Percentiles rank a stretch among this genome's conserved stretches.
Evolutionary conservation across 2,797 vertebrate species (phyloP).

Genomic region (Aselliscus stoliczkanus): DNA sequence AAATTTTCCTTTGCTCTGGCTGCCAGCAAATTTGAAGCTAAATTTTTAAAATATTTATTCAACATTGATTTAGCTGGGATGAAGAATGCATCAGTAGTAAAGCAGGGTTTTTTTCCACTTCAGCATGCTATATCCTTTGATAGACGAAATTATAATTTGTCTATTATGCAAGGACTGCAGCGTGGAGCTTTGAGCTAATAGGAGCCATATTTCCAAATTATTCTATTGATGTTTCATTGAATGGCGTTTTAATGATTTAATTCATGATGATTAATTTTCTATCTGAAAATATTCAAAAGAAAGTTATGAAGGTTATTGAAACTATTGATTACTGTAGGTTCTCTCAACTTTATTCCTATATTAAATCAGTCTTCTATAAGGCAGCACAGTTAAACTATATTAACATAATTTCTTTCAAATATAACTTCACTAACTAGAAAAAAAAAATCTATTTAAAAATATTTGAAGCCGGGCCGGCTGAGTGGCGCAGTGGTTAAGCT

Average conservation of each 20-base stretch:
- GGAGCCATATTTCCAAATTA: slow-evolving; percentile 61
- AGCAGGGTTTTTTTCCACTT: background rate
- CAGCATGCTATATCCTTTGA: background rate
- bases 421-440: background rate
- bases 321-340: background rate
- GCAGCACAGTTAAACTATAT: background rate
- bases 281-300: slow-evolving; percentile 39
- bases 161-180: background rate
- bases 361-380: slow-evolving; percentile 15
- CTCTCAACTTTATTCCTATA: slow-evolving; percentile 3
- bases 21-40: background rate
- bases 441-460: background rate
- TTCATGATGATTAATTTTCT: slow-evolving; percentile 61
- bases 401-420: slow-evolving; percentile 24
- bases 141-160: background rate
- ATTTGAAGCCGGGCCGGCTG: background rate
- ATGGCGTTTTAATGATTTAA: slow-evolving; percentile 59
- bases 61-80: background rate
- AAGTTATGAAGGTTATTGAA: slow-evolving; percentile 50
- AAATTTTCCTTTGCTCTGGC: background rate
- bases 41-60: slow-evolving; percentile 30
- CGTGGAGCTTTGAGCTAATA: slow-evolving; percentile 30
- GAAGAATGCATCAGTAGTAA: background rate
- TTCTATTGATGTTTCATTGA: slow-evolving; percentile 60
- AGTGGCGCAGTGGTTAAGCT: too few species aligned